These are phyloP conservation scores for Tenualosa thibaudeaui DNA, from an alignment of 2,797 vertebrate species.

Conservation along the genomic window DNA sequence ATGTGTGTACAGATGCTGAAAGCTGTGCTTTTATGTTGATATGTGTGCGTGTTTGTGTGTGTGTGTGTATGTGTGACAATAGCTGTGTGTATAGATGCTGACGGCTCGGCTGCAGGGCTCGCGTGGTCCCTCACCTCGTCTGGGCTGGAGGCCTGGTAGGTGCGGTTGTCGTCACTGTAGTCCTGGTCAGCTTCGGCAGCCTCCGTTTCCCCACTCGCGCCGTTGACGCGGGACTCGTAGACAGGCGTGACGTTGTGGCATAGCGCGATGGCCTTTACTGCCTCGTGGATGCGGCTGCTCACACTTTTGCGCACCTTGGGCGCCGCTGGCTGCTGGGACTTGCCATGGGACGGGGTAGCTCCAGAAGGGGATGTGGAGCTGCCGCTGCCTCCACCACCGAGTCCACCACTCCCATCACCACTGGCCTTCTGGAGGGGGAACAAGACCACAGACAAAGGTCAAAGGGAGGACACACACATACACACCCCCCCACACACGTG, in stretches of 20 bases:
- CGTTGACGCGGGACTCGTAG: conserved; percentile 77
- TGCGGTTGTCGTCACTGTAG: conserved; percentile 90
- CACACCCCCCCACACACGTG: background rate
- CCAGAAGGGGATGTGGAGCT: conserved; percentile 62
- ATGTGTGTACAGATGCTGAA: no score
- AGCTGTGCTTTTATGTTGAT: no score
- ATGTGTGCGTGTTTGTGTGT: background rate
- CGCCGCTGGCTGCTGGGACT: conserved; percentile 70
- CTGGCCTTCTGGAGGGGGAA: conserved; percentile 2
- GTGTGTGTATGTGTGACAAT: background rate
- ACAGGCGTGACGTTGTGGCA: conserved; percentile 98
- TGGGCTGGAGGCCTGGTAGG: conserved; percentile 96
- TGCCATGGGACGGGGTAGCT: conserved; percentile 71
- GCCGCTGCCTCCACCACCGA: background rate
- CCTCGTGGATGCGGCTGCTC: conserved; percentile 90
- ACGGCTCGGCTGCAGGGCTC: background rate
- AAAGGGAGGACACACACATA: background rate
- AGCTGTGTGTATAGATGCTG: no score
- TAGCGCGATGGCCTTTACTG: conserved; percentile 92
- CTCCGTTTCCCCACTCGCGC: conserved; percentile 78
- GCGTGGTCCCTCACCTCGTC: conserved; percentile 83
- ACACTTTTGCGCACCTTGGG: conserved; percentile 93
- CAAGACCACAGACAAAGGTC: background rate
- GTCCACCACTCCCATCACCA: background rate
- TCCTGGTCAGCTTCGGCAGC: conserved; percentile 91